phyloP scores from a whole-genome alignment of 2,888 invertebrate species.

The Lamproptera curius region DNA sequence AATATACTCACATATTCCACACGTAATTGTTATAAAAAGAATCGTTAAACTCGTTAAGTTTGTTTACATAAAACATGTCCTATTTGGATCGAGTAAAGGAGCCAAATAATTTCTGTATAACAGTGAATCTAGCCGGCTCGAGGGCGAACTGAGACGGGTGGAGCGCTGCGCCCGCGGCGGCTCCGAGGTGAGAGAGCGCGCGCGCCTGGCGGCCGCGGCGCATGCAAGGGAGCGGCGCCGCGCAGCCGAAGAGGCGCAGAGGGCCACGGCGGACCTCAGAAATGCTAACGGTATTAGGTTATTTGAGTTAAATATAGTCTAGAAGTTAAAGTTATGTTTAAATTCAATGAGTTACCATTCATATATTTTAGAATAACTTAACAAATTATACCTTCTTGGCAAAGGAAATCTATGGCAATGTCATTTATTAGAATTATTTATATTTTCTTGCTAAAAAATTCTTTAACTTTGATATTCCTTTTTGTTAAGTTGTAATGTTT shows the following conservation, averaged over 20 bases:
- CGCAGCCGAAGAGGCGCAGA: constrained; percentile 53
- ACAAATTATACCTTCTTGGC: no score
- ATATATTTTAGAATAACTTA: no score
- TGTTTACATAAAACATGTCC: not conserved
- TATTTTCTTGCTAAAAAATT: no score
- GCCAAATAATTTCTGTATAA: not conserved
- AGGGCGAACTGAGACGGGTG: constrained; percentile 55
- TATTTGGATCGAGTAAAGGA: not conserved
- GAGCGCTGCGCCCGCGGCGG: constrained; percentile 59
- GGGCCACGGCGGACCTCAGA: constrained; percentile 48
- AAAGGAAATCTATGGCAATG: no score
- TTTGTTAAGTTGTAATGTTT: no score
- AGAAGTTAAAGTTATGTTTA: no score
- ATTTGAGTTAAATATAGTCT: no score
- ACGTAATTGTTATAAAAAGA: no score
- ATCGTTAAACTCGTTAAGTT: not conserved
- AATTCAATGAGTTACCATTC: no score
- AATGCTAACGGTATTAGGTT: constrained; percentile 57
- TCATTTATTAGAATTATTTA: no score
- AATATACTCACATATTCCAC: no score
- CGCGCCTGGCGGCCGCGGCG: constrained; percentile 64
- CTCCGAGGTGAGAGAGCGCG: constrained; percentile 57
- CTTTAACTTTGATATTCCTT: no score
- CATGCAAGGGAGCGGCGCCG: constrained; percentile 61
- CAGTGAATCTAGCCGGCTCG: constrained; percentile 57